These are phyloP conservation scores for Priocnemis perturbator DNA, from an alignment of 2,888 invertebrate species.

Conservation along the genomic window DNA sequence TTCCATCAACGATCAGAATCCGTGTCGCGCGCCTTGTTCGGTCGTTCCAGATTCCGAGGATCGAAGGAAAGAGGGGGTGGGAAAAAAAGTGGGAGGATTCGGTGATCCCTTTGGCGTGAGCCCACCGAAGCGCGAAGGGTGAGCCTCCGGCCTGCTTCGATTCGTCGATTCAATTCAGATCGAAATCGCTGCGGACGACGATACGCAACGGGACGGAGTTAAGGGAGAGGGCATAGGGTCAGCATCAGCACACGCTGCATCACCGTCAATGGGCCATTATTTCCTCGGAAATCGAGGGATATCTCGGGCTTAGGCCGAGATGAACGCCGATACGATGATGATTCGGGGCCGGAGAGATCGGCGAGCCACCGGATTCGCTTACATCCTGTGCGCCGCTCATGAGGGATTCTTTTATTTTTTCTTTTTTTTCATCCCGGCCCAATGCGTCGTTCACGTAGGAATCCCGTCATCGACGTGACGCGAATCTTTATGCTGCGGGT, in stretches of 20 bases:
- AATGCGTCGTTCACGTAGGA: no score
- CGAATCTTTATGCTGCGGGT: constrained; percentile 16
- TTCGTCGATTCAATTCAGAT: constrained; percentile 51
- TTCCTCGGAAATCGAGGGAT: constrained; percentile 47
- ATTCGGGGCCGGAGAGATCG: constrained; percentile 18
- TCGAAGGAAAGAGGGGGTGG: constrained; percentile 7
- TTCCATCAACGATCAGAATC: constrained; percentile 44
- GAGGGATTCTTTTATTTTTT: no score
- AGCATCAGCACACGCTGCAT: constrained; percentile 34
- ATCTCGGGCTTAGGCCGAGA: constrained; percentile 43
- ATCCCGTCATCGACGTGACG: constrained; percentile 21
- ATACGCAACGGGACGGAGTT: constrained; percentile 23
- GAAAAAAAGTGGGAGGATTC: constrained; percentile 2
- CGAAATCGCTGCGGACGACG: constrained; percentile 39
- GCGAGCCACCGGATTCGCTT: no score
- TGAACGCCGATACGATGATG: constrained; percentile 41
- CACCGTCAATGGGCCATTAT: constrained; percentile 49
- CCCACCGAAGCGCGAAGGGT: constrained; percentile 2
- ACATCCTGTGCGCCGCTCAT: no score
- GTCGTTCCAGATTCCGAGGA: constrained; percentile 19
- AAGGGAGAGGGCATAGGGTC: neutral
- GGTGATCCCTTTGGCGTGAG: neutral
- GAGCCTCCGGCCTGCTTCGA: constrained; percentile 10
- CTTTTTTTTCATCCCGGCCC: no score
- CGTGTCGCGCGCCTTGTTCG: constrained; percentile 13